These are phyloP conservation scores for Oophaga pumilio DNA, from an alignment of 2,113 vertebrate genomes.

Conservation along the genomic window DNA sequence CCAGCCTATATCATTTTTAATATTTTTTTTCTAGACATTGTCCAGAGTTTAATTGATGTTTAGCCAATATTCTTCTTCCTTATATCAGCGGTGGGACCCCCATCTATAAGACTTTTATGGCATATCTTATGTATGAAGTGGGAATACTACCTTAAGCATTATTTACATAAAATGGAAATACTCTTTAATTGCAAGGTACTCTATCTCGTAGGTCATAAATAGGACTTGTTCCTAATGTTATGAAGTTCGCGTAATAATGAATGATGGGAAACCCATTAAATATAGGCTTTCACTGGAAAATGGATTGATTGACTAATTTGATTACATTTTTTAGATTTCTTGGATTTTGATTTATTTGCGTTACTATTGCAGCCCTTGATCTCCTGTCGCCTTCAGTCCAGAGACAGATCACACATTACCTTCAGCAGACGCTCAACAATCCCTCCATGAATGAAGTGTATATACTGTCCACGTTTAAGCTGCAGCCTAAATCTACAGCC, in stretches of 20 bases:
- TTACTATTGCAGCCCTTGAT: slow-evolving; percentile 83
- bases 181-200: too few species aligned
- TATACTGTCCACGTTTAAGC: slow-evolving; percentile 83
- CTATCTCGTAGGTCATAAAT: background rate
- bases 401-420: slow-evolving; percentile 72
- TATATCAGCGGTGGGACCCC: background rate
- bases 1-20: background rate
- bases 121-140: too few species aligned
- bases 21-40: background rate
- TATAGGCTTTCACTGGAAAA: background rate
- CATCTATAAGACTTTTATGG: too few species aligned
- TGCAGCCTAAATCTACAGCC: slow-evolving; percentile 82
- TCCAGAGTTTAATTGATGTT: background rate
- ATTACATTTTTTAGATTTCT: background rate
- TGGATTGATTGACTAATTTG: background rate
- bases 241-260: background rate
- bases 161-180: too few species aligned
- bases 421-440: slow-evolving; percentile 81
- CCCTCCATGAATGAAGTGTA: slow-evolving; percentile 82
- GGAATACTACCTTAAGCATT: too few species aligned
- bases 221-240: background rate
- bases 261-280: background rate
- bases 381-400: slow-evolving; percentile 86
- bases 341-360: background rate
- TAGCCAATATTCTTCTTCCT: background rate